These are phyloP conservation scores for Cataglyphis rosenhaueri DNA, from an alignment of 2,888 invertebrate genomes.

Conservation along the genomic window DNA sequence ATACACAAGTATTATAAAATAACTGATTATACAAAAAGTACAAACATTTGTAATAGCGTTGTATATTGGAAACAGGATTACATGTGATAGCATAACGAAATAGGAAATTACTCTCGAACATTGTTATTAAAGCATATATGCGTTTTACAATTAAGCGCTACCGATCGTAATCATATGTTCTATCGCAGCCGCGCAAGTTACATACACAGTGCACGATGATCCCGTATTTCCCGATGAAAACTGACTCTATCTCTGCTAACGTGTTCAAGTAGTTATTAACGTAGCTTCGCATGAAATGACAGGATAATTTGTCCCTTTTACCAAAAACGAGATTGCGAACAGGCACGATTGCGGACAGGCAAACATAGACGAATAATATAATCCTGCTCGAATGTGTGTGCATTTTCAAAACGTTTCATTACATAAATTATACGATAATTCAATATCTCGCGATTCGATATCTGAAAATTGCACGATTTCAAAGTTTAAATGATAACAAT, in stretches of 20 bases:
- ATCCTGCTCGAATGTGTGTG: conserved; percentile 52
- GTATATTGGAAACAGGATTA: not conserved
- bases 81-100: conserved; percentile 10
- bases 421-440: conserved; percentile 20
- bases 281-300: conserved; percentile 38
- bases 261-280: conserved; percentile 55
- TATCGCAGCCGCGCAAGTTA: conserved; percentile 39
- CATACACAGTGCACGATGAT: conserved; percentile 1
- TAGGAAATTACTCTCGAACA: conserved; percentile 13
- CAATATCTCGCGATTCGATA: conserved; percentile 15
- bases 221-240: conserved; percentile 53
- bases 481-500: not conserved
- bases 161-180: conserved; percentile 21
- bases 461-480: conserved; percentile 20
- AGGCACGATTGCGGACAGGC: conserved; percentile 33
- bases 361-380: conserved; percentile 33
- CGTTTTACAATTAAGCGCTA: conserved; percentile 32
- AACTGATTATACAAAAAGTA: not conserved
- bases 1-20: conserved; percentile 1
- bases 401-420: conserved; percentile 54
- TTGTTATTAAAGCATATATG: conserved; percentile 28
- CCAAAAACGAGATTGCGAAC: conserved; percentile 54
- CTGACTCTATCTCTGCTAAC: conserved; percentile 43
- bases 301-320: conserved; percentile 65
- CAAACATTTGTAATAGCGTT: not conserved